Evolutionary conservation across 2,797 vertebrate species (phyloP), one percentile per base, ranked within the genome.

Genomic region (Muscicapa comitata): DNA sequence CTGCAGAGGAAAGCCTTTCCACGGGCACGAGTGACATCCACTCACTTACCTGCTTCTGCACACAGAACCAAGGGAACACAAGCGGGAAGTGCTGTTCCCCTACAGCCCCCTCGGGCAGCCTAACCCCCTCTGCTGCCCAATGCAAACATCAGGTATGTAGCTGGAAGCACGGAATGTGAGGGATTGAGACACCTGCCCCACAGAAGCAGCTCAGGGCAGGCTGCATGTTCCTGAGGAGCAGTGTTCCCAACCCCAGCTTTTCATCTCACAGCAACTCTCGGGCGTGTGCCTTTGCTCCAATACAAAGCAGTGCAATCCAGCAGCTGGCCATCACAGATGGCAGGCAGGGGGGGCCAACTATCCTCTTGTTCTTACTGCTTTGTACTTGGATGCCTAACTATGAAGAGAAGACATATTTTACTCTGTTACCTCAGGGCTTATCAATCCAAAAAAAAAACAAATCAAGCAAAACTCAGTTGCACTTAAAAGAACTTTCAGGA

Each of bases 281-380:
- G 8, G 33, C 11, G 0, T 2, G 2, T 33, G 86, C 51, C 73
- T 40, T 23, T 28, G 82, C 85, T 74, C 29, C 79, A 28, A 33
- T 0, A 63, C 57, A 40, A 84, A 79, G 50, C 71, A 31, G 68
- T 20, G 57, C 78, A 53, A 54, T 11, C 54, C 83, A 73, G 90
- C 94, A 93, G 92, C 93, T 95, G 93, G 88, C 67, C 63, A 23
- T 3, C 92, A 70, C 91, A 94, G 94, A 93, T 81, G 86, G 94
- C 59, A 86, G 75, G 67, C 81, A 70, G 48, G 43, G 77, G 48
- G 48, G 37, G 88, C 42, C 76, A 77, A 20, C 63, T 29, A 26
- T 13, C 70, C 86, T 83, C 83, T n/a, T n/a, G 9, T 35, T 79
- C 53, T 50, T 76, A 76, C 37, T 72, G 10, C 61, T 84, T 71